Base-by-base conservation (phyloP, 2,113 vertebrate species). In the Epinephelus moara region DNA sequence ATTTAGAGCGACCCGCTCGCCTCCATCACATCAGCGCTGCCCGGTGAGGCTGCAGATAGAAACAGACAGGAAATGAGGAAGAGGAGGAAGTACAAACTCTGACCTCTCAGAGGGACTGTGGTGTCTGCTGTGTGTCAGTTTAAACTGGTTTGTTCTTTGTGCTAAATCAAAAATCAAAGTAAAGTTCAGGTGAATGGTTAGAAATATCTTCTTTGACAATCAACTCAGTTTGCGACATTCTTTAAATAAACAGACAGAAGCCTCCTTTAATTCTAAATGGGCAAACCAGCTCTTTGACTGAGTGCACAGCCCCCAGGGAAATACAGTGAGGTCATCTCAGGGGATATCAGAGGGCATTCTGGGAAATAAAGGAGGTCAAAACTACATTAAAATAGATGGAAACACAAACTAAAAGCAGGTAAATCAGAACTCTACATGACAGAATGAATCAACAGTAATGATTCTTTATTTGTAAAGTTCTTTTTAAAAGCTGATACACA, bases 1-100 rank as follows among this genome's bases (percentile, higher is more conserved):
- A 90, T 88, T 89, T 89, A 91, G 88, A 87, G 11, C 19, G n/a
- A 87, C 77, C 74, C 78, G 75, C 80, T 83, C 61, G 62, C 81
- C 69, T 78, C 52, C 68, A 37, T 61, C 60, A 49, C 80, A 79
- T 64, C 25, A 77, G 59, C 63, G 67, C 76, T 42, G 70, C 45
- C 66, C 9, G 7, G 23, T 27, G 57, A 21, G 33, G 77, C 25
- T 69, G 13, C 52, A 52, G 70, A 73, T 82, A 80, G 62, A 81
- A 85, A 77, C 80, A 27, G 52, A 66, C 14, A 3, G 33, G 33
- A 33, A 55, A 50, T 14, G 47, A 77, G 62, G 52, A 5, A 45
- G 33, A 27, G 27, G 1, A 53, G 30, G 19, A 25, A 27, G 37
- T 27, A 42, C 25, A 68, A 63, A 2, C 45, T 40, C 30, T 18